phyloP scores from a whole-genome alignment of 2,113 vertebrate species.

The Lampris megalopsis region DNA sequence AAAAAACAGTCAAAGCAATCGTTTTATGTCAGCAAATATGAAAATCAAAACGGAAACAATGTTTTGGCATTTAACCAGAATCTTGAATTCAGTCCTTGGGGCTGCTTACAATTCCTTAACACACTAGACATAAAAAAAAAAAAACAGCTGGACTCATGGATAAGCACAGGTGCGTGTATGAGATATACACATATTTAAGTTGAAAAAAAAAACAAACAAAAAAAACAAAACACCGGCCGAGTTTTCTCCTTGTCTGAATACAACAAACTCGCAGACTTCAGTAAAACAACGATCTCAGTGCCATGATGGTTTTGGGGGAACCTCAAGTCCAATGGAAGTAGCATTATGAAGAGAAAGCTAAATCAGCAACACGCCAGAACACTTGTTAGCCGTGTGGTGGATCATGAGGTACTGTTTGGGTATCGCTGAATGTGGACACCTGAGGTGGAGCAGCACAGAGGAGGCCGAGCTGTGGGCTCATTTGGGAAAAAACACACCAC shows the following conservation, averaged over 20 bases:
- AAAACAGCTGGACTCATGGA: slow-evolving; percentile 16
- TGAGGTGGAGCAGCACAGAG: slow-evolving; percentile 41
- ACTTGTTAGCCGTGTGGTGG: slow-evolving; percentile 22
- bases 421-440: slow-evolving; percentile 35
- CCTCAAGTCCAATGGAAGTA: not conserved
- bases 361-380: not conserved
- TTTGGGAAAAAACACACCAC: not conserved
- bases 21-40: slow-evolving; percentile 15
- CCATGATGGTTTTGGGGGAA: slow-evolving; percentile 9
- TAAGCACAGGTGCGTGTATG: not conserved
- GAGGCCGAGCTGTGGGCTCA: slow-evolving; percentile 17
- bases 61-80: slow-evolving; percentile 16
- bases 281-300: slow-evolving; percentile 35
- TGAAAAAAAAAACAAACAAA: not conserved
- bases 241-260: not conserved
- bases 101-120: slow-evolving; percentile 1
- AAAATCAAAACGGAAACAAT: slow-evolving; percentile 19
- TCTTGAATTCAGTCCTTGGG: slow-evolving; percentile 11
- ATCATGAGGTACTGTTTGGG: slow-evolving; percentile 61
- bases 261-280: not conserved
- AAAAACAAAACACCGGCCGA: not conserved
- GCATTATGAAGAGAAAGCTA: not conserved
- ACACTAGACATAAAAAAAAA: not conserved
- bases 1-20: slow-evolving; percentile 51
- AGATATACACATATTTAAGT: not conserved